Conservation (phyloP, 1,140 invertebrate genomes). For the Plutomurus gul region DNA sequence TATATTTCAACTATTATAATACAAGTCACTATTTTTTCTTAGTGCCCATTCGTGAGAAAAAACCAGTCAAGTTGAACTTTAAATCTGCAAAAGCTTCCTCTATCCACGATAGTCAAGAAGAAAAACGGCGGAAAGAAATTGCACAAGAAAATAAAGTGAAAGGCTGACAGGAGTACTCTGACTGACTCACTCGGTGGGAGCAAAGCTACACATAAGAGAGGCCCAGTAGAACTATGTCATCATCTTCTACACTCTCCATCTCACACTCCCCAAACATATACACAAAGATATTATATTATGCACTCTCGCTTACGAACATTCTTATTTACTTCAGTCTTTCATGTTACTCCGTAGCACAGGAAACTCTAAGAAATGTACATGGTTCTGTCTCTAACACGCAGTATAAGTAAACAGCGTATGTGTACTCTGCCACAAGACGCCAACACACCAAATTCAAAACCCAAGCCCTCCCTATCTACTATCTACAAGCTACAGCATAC, state of each 20-base stretch:
- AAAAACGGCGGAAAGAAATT: constrained; percentile 28
- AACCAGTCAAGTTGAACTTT: constrained; percentile 20
- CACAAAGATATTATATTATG: constrained; percentile 5
- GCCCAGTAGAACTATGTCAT: constrained; percentile 23
- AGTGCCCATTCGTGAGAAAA: constrained; percentile 6
- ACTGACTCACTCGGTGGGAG: constrained; percentile 24
- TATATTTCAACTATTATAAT: neutral
- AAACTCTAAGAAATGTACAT: too few species aligned
- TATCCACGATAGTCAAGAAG: neutral
- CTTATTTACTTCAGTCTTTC: neutral
- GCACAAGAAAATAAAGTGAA: constrained; percentile 24
- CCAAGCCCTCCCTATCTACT: too few species aligned
- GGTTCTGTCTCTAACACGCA: too few species aligned
- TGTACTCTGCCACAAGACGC: too few species aligned
- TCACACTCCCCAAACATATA: neutral
- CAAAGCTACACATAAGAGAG: constrained; percentile 17
- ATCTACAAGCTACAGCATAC: too few species aligned
- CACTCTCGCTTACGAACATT: neutral
- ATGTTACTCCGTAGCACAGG: neutral
- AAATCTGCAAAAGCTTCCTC: constrained; percentile 23
- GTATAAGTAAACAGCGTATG: too few species aligned
- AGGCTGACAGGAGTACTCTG: constrained; percentile 21
- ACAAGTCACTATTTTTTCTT: neutral
- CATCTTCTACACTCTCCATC: neutral
- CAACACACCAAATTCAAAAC: too few species aligned